These are phyloP conservation scores for Temnothorax unifasciatus DNA, from an alignment of 2,888 invertebrate genomes.

Conservation along the genomic window DNA sequence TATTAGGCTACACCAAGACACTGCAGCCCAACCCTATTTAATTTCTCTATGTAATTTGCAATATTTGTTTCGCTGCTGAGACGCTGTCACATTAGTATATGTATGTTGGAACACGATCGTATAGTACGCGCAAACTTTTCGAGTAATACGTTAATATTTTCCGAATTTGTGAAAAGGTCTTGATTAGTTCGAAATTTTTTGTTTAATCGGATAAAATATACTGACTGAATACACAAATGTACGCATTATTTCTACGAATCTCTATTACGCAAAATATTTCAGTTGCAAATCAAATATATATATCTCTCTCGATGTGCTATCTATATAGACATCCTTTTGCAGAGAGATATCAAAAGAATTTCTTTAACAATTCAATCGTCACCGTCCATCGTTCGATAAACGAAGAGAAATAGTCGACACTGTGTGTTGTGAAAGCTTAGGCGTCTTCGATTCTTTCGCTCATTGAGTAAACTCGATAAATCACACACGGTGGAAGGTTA, in stretches of 20 bases:
- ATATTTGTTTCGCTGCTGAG: too few species aligned
- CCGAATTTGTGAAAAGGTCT: not conserved
- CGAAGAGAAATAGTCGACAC: not conserved
- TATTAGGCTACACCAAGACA: too few species aligned
- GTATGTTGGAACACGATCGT: too few species aligned
- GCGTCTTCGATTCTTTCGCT: conserved; percentile 10
- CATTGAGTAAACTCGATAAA: not conserved
- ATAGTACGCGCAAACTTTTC: too few species aligned
- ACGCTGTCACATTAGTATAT: too few species aligned
- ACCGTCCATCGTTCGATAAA: not conserved
- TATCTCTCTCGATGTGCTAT: too few species aligned
- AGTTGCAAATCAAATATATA: conserved; percentile 11
- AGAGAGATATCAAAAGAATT: not conserved
- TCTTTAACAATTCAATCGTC: conserved; percentile 31
- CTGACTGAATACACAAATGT: not conserved
- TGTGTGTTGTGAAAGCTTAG: conserved; percentile 9
- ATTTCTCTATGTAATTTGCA: too few species aligned
- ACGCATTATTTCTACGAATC: not conserved
- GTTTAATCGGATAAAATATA: conserved; percentile 2
- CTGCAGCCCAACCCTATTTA: too few species aligned
- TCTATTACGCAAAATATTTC: conserved; percentile 2
- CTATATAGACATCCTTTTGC: not conserved
- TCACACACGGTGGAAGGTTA: not conserved
- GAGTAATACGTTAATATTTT: not conserved
- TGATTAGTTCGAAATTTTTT: not conserved